phyloP scores from a whole-genome alignment of 2,797 vertebrate species.

The Anolis apletophallus region DNA sequence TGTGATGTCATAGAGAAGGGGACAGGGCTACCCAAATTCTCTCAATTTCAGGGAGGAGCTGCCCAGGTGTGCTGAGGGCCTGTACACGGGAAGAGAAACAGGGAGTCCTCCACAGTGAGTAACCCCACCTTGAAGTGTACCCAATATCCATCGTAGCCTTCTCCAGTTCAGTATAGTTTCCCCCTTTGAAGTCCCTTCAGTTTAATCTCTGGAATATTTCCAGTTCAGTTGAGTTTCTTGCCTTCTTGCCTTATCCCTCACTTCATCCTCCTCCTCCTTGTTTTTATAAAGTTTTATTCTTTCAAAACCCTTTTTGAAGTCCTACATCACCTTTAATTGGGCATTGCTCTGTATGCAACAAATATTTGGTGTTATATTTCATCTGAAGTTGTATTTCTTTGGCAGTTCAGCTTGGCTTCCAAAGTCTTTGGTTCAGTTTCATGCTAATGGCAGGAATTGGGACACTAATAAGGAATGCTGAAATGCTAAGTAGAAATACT shows the following conservation, averaged over 20 bases:
- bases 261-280: constrained; percentile 48
- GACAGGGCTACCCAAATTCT: constrained; percentile 81
- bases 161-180: constrained; percentile 71
- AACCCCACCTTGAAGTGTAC: constrained; percentile 76
- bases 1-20: constrained; percentile 79
- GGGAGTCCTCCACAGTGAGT: constrained; percentile 81
- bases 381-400: constrained; percentile 11
- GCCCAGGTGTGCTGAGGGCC: constrained; percentile 80
- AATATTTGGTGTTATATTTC: constrained; percentile 54
- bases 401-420: not conserved
- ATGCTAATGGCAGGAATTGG: constrained; percentile 45
- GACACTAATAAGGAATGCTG: constrained; percentile 42
- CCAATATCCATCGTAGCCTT: constrained; percentile 71
- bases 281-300: constrained; percentile 55
- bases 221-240: constrained; percentile 64
- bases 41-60: constrained; percentile 81
- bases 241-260: constrained; percentile 42
- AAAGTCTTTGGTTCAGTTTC: constrained; percentile 5
- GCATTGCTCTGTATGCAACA: constrained; percentile 47
- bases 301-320: constrained; percentile 33
- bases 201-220: constrained; percentile 69
- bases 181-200: constrained; percentile 59
- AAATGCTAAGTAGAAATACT: not conserved
- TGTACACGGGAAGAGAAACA: constrained; percentile 81
- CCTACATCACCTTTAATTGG: constrained; percentile 29